phyloP scores from a whole-genome alignment of 2,888 invertebrate species.

The Parasteatoda lunata region DNA sequence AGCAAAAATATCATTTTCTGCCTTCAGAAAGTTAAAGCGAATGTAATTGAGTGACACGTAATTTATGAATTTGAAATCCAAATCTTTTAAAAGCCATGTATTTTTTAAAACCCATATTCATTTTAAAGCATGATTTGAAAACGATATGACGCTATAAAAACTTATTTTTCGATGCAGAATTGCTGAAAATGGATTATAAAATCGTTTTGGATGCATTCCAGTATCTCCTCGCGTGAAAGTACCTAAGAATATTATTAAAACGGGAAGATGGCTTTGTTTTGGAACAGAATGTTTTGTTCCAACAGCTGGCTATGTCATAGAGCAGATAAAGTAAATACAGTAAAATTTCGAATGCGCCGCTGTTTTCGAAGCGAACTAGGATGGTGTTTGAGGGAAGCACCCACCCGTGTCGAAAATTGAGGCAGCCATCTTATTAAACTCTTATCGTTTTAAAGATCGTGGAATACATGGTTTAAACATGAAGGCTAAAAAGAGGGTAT shows the following conservation, averaged over 20 bases:
- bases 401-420: neutral
- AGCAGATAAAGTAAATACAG: slow-evolving; percentile 16
- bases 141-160: neutral
- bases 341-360: slow-evolving; percentile 17
- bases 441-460: neutral
- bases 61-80: too few species aligned
- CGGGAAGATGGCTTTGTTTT: neutral
- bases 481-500: neutral
- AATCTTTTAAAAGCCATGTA: too few species aligned
- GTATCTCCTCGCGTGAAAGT: neutral
- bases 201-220: slow-evolving; percentile 25
- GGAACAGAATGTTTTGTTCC: slow-evolving; percentile 8
- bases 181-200: slow-evolving; percentile 23
- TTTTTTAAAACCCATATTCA: neutral
- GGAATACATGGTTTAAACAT: slow-evolving; percentile 22
- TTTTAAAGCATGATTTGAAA: neutral
- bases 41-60: too few species aligned
- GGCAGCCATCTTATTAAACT: slow-evolving; percentile 13
- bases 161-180: neutral
- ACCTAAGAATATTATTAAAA: neutral
- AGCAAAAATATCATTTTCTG: too few species aligned
- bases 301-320: slow-evolving; percentile 39
- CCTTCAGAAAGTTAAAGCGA: too few species aligned
- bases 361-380: slow-evolving; percentile 1
- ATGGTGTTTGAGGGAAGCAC: neutral